Evolutionary conservation across 2,113 vertebrate species (phyloP).

Genomic region (Cinclus cinclus): DNA sequence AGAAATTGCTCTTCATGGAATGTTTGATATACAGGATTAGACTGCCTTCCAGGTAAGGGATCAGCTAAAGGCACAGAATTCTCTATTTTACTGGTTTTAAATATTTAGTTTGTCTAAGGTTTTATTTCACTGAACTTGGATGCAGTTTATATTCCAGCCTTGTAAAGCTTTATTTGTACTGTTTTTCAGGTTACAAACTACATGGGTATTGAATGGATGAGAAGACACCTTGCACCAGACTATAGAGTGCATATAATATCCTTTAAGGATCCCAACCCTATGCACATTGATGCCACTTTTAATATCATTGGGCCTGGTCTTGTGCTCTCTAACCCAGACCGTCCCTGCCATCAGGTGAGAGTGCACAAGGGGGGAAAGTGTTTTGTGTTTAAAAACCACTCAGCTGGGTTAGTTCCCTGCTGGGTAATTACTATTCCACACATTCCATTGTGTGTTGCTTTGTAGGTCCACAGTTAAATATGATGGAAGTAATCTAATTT

Average conservation of each 20-base stretch:
- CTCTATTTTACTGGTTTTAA: background rate
- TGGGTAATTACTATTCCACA: background rate
- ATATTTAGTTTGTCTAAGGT: background rate
- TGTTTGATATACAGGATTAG: background rate
- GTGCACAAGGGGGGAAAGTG: background rate
- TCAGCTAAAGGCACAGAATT: background rate
- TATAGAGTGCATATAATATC: conserved; percentile 93
- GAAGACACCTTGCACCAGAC: conserved; percentile 89
- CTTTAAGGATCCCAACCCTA: conserved; percentile 96
- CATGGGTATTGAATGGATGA: conserved; percentile 98
- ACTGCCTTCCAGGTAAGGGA: background rate
- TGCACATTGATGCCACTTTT: conserved; percentile 98
- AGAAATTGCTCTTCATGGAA: background rate
- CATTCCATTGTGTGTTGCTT: background rate
- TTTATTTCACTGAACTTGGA: background rate
- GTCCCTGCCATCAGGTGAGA: conserved; percentile 91
- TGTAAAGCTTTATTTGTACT: background rate
- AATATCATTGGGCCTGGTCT: conserved; percentile 97
- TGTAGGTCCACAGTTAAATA: background rate
- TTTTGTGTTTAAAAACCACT: background rate
- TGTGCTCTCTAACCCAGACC: conserved; percentile 95
- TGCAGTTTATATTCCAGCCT: background rate
- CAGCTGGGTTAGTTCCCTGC: background rate
- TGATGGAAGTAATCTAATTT: background rate
- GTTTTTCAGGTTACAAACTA: conserved; percentile 90